These are phyloP conservation scores for Perodicticus potto DNA, from an alignment of 2,797 vertebrate genomes.

Conservation along the genomic window DNA sequence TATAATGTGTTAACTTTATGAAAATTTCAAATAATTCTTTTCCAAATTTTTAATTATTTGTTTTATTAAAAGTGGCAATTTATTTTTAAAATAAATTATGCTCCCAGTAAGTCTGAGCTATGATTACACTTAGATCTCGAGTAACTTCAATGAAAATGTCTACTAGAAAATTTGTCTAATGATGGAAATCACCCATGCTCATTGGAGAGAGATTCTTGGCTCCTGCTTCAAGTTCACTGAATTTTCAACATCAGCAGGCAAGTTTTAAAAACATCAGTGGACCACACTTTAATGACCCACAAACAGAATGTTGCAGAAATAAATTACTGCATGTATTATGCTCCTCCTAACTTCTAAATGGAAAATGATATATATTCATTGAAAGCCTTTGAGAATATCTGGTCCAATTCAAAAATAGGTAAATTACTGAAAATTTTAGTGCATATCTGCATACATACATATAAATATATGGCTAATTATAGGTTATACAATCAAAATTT, in stretches of 20 bases:
- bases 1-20: not conserved
- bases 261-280: not conserved
- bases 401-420: not conserved
- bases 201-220: not conserved
- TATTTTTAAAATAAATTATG: not conserved
- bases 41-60: conserved; percentile 6
- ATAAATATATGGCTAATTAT: not conserved
- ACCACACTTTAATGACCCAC: not conserved
- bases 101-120: not conserved
- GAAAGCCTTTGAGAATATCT: conserved; percentile 11
- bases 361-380: not conserved
- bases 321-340: not conserved
- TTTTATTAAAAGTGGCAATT: not conserved
- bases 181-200: conserved; percentile 1
- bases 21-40: conserved; percentile 46
- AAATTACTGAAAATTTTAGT: not conserved
- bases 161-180: not conserved
- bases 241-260: not conserved
- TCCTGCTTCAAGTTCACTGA: not conserved
- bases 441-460: not conserved
- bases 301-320: not conserved
- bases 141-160: conserved; percentile 13
- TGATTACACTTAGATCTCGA: conserved; percentile 28
- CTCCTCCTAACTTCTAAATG: not conserved
- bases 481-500: not conserved